Evolutionary conservation across 2,888 invertebrate genomes (phyloP), one percentile per base, ranked within the genome.

Genomic region (Cataglyphis rosenhaueri): DNA sequence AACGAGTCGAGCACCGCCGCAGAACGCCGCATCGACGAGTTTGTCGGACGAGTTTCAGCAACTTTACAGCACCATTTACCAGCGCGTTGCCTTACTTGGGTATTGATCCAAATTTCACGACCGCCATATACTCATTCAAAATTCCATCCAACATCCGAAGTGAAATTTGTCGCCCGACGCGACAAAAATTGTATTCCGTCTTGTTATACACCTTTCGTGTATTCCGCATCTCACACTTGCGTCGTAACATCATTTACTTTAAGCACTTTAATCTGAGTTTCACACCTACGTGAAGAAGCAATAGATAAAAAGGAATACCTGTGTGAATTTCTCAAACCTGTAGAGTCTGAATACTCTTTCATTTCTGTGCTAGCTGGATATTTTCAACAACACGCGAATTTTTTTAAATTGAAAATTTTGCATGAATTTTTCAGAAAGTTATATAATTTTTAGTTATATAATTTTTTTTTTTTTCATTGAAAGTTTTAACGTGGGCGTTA

Each of bases 41-140:
- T 71, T 71, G 71, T 78, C 71, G 78, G 44, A n/a, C 71, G 44
- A 79, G 78, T 79, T 79, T 71, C 78, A 44, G 59, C 78, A 71
- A 79, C 65, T 79, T 79, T 44, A 57, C 71, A 71, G 59, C 78
- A 55, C 71, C 71, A 71, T 71, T 78, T 78, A 71, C 78, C 71
- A 61, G 59, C 71, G 44, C 59, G 59, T 79, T 79, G 59, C 71
- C 78, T 79, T 79, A 55, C 71, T 76, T 59, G 59, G 35, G 48
- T 79, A 79, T 79, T 61, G 78, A 79, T 79, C 78, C 59, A 68
- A 79, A 71, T 79, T 71, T 79, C 59, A 35, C 78, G 71, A 59
- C 44, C 44, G 38, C 29, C 44, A 57, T 59, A 10, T 52, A 41
- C 59, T 79, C 78, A 79, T 79, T 79, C 78, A 79, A 71, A 79